Base-by-base conservation (phyloP, 2,888 invertebrate genomes). In the Tachina grossa region DNA sequence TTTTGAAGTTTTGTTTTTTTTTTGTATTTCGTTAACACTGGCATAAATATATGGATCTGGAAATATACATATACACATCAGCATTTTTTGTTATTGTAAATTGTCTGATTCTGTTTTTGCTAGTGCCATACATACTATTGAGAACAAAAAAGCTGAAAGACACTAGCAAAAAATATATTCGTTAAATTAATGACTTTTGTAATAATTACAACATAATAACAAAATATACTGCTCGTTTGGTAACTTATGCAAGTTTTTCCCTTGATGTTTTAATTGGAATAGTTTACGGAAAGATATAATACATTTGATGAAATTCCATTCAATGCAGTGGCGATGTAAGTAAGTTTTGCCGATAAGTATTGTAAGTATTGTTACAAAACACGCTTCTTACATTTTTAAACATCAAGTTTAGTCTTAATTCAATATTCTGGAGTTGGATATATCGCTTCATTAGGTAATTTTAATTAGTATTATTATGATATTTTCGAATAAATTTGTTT, bases 131-230 rank as follows among this genome's bases (percentile, higher is more conserved):
- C 43, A 55, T 31, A 59, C 9, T 14, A 61, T 61, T 43, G 43
- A 63, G 2, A 63, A 22, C 5, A 31, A 51, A 19, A 69, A 13
- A 47, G 49, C 14, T 11, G 19, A 57, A 75, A 80, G 72, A 68
- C 63, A 82, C 45, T 85, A 69, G 63, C 19, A 65, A 79, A 81
- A 78, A 61, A 69, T 14, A 53, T 79, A 76, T 85, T 77, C 79
- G 76, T 76, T 83, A 83, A 72, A 83, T 85, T 83, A 85, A 85
- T 83, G 79, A 83, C 79, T 85, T 83, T 85, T 83, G 79, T 68
- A 76, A 66, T 61, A 83, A 85, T 83, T 84, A 68, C 79, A 84
- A 59, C 76, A 77, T 72, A 78, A 83, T 78, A 83, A 66, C 53
- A 83, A 51, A 77, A 41, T 45, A 69, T 57, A 22, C 66, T 22